Evolutionary conservation across 2,113 vertebrate genomes (phyloP).

Genomic region (Tretioscincus oriximinensis): DNA sequence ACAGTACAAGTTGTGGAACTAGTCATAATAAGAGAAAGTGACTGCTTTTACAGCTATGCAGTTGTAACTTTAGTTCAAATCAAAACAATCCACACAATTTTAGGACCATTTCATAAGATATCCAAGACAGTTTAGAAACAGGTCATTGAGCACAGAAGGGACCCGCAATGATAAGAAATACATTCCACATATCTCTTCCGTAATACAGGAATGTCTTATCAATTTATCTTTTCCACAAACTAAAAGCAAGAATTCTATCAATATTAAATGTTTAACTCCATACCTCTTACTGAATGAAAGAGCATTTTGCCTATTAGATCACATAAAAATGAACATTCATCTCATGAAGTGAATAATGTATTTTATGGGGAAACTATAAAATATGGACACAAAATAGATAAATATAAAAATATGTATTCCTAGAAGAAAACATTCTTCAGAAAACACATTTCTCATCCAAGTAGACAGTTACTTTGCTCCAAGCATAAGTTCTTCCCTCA

Average conservation of each 20-base stretch:
- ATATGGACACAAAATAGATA: constrained; percentile 7
- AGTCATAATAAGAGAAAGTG: constrained; percentile 85
- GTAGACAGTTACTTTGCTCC: neutral
- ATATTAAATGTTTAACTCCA: neutral
- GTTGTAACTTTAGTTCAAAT: constrained; percentile 79
- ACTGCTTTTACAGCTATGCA: constrained; percentile 79
- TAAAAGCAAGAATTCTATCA: constrained; percentile 28
- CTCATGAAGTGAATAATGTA: neutral
- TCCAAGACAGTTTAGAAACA: constrained; percentile 55
- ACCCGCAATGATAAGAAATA: neutral
- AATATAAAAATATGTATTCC: constrained; percentile 3
- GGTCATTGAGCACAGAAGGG: constrained; percentile 14
- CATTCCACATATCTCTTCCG: neutral
- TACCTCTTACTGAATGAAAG: constrained; percentile 17
- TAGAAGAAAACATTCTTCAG: constrained; percentile 26
- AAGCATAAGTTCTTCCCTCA: constrained; percentile 21
- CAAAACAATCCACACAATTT: constrained; percentile 74
- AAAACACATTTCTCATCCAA: constrained; percentile 21
- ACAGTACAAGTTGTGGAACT: constrained; percentile 82
- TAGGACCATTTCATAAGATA: constrained; percentile 73
- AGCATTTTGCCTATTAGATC: neutral
- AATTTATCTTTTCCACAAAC: neutral
- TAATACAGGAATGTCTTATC: neutral
- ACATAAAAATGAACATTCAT: neutral
- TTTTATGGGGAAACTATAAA: neutral